Base-by-base conservation (phyloP, 2,888 invertebrate genomes). In the Germaria angustata region DNA sequence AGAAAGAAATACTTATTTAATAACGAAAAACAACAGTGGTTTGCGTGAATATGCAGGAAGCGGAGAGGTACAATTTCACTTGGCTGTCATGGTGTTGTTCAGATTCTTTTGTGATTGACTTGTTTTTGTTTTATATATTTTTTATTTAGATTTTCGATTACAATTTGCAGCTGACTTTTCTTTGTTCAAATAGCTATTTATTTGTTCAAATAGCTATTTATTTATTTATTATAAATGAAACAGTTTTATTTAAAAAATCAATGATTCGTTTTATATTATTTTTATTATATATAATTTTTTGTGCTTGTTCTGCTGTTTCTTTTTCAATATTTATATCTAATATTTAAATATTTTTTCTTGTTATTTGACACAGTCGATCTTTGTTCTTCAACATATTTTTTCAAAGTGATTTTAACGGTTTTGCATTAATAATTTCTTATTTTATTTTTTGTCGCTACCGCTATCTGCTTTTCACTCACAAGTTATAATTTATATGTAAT, bases 391-490 rank as follows among this genome's bases (percentile, higher is more conserved):
- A 66, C 79, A 79, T 78, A 65, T 65, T 82, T 75, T 65, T 51
- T 36, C 28, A 71, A 71, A 82, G 55, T 82, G 79, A 79, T 82
- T 82, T 65, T 61, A 82, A 55, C 57, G 66, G 75, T 66, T 76
- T 71, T 71, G 57, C 66, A 46, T 71, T 77, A 66, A 71, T 15
- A 79, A 82, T 75, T 82, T 71, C 65, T 82, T 82, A 24, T 59
- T 53, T 39, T 34, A 41, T 44, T 49, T 55, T 63, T 36, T 36
- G n/a, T 17, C 51, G 51, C 49, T 49, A 59, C 46, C 63, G 61
- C 49, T 51, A 61, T 34, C 28, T 15, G 68, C 20, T 28, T 22
- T 36, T 41, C 51, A 36, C 57, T 66, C 68, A 51, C 34, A 66
- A 51, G 34, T 66, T 59, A 73, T 17, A 66, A 69, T 57, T 59